A percentile compares a stretch with the other conserved stretches of the same genome.
phyloP scores from a whole-genome alignment of 1,140 invertebrate genomes.

The Calephelis nemesis region DNA sequence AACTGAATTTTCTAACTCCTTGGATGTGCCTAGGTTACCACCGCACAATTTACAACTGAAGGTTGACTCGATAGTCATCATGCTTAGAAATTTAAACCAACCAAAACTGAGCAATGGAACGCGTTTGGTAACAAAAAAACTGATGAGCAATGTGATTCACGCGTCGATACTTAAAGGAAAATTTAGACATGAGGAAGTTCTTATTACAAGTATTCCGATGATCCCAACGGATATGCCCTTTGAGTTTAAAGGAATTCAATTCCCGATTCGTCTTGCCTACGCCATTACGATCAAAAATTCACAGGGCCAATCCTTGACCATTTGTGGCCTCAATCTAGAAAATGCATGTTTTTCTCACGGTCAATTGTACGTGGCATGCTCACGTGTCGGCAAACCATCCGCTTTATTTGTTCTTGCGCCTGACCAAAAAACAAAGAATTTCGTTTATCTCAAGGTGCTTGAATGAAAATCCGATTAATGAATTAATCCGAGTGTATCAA shows the following conservation, averaged over 20 bases:
- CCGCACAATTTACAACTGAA: constrained; percentile 40
- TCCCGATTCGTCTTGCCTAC: constrained; percentile 26
- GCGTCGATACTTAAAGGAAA: not conserved
- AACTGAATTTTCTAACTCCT: constrained; percentile 37
- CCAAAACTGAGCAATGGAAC: constrained; percentile 37
- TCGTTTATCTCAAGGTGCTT: constrained; percentile 11
- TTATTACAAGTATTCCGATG: constrained; percentile 1
- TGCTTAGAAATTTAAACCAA: constrained; percentile 24
- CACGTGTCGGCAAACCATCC: constrained; percentile 26
- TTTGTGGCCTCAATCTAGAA: constrained; percentile 24
- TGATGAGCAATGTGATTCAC: too few species aligned
- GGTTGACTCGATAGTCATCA: constrained; percentile 34
- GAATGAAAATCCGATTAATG: constrained; percentile 20
- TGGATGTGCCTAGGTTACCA: constrained; percentile 37
- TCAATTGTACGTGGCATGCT: constrained; percentile 24
- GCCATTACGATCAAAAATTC: constrained; percentile 31
- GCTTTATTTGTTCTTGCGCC: constrained; percentile 22
- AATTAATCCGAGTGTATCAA: constrained; percentile 18
- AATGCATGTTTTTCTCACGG: constrained; percentile 17
- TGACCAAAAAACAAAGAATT: constrained; percentile 12
- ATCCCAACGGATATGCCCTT: not conserved
- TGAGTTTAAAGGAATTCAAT: constrained; percentile 28
- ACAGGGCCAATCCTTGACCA: constrained; percentile 25
- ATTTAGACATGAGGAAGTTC: constrained; percentile 19
- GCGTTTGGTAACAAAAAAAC: not conserved